Base-by-base conservation (phyloP, 1,140 invertebrate species). In the Drosophila carrolli region DNA sequence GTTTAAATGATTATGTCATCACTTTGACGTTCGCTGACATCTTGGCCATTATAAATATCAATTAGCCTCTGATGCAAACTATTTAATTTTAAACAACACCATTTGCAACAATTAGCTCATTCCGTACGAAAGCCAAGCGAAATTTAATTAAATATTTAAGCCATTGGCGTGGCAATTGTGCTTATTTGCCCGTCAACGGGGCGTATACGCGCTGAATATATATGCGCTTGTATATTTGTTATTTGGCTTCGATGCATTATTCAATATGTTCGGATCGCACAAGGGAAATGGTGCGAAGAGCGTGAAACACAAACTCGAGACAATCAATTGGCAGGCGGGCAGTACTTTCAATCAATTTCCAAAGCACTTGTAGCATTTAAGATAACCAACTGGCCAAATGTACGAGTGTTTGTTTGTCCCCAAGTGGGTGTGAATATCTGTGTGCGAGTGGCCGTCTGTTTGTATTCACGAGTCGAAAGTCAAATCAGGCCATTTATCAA, bases 401-500 rank as follows among this genome's bases (percentile, higher is more conserved):
- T 46, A 60, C 65, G 62, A 19, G 43, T 51, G 55, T 27, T 51
- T 70, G 41, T 38, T 16, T 68, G n/a, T 51, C 23, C 27, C 7
- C 40, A 29, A 47, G 40, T 78, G 54, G 68, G 14, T 56, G 19
- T 51, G 37, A 41, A 6, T 56, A 16, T 56, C 27, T 53, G 7
- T 40, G 48, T 40, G 13, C 14, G 35, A 51, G n/a, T 35, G 5
- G 37, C 10, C 29, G 16, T 61, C 10, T 66, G 44, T 65, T 29
- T 57, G 60, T 74, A 37, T 70, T 63, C 62, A 37, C 67, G 67
- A 70, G 75, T 53, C 72, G 59, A 62, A 72, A 75, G 63, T 84
- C 57, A 65, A 84, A 79, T 82, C 76, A 68, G 63, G 53, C 63
- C 71, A 82, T 82, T 82, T 82, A 84, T 88, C 83, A 82, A 78